Evolutionary conservation across 2,797 vertebrate species (phyloP), one percentile per base, ranked within the genome.

Genomic region (Buphagus erythrorhynchus): DNA sequence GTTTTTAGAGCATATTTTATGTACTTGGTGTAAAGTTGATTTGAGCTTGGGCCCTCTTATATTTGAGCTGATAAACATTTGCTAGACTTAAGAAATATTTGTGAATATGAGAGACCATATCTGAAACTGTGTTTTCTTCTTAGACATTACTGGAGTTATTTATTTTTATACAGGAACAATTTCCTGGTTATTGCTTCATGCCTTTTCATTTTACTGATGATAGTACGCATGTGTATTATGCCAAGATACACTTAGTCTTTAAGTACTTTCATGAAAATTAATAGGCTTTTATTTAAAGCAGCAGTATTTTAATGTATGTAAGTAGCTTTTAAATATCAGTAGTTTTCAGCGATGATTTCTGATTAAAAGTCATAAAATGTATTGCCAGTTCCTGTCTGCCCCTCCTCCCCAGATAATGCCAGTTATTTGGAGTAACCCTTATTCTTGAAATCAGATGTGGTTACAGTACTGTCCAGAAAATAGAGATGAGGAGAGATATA

Each of bases 121-220:
- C 77, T 96, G 85, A 83, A 92, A 93, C 42, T 66, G 40, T 35
- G 46, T 24, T 36, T 45, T 61, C 4, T 31, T 69, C 75, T 48
- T n/a, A 40, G 68, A 91, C 13, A 35, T 46, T 43, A 55, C 10
- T 73, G 5, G 2, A 2, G 2, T 67, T 74, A 87, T 28, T 54
- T 48, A 46, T 92, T 91, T 90, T 96, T 92, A 76, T 82, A 68
- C 42, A 79, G 87, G 71, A 95, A 72, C 28, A 87, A 73, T 88
- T 73, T 90, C 14, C 16, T 11, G 33, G 46, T 88, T 82, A n/a
- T 68, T 88, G 35, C 93, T 78, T 95, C 65, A 78, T 31, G 13
- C 87, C 67, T 87, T 91, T 95, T 62, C 61, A 45, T 94, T 94
- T 95, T 93, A 79, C 45, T 91, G 62, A 85, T 97, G 94, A 85